phyloP scores from a whole-genome alignment of 2,797 vertebrate genomes.

The Siniperca scherzeri region DNA sequence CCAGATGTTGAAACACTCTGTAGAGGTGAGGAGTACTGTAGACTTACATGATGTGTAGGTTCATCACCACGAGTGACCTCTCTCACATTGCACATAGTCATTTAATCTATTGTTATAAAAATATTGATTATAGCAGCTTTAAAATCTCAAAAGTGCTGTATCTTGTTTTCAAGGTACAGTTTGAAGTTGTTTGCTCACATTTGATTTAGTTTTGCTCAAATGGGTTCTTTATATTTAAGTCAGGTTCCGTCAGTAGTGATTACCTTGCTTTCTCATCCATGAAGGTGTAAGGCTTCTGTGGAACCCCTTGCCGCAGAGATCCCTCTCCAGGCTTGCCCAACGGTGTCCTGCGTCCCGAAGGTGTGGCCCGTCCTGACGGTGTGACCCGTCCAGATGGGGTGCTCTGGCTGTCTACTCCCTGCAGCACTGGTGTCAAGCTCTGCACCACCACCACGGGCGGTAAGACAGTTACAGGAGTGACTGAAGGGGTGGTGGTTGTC shows the following conservation, averaged over 20 bases:
- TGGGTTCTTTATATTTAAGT: not conserved
- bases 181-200: not conserved
- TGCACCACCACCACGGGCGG: conserved; percentile 84
- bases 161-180: not conserved
- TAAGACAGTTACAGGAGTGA: conserved; percentile 55
- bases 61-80: no score
- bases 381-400: conserved; percentile 78
- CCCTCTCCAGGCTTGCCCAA: conserved; percentile 83
- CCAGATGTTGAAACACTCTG: not conserved
- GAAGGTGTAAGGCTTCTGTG: conserved; percentile 98
- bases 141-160: not conserved
- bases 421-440: conserved; percentile 85
- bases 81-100: not conserved
- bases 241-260: not conserved
- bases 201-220: not conserved
- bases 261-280: conserved; percentile 98
- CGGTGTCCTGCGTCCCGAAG: conserved; percentile 84
- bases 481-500: conserved; percentile 45
- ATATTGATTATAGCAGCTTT: not conserved
- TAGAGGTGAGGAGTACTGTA: not conserved
- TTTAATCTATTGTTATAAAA: not conserved
- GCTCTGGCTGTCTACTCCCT: conserved; percentile 71
- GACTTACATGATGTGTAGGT: no score
- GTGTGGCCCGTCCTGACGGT: conserved; percentile 81
- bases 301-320: conserved; percentile 91